Evolutionary conservation across 2,797 vertebrate species (phyloP).

Genomic region (Fistularia commersonii): DNA sequence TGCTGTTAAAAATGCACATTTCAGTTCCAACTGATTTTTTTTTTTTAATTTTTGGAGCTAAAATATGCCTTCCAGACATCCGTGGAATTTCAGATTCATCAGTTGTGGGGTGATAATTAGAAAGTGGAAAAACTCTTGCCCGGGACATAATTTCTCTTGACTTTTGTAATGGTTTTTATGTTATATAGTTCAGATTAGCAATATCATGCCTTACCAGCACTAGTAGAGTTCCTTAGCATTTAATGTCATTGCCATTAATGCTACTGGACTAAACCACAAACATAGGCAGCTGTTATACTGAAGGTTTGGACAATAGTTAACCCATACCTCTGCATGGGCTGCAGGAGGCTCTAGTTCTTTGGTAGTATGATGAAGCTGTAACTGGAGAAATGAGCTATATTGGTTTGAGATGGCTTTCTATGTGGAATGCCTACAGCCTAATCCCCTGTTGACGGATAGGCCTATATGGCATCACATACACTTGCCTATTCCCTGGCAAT

Average conservation of each 20-base stretch:
- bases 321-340: slow-evolving; percentile 40
- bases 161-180: slow-evolving; percentile 69
- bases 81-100: slow-evolving; percentile 60
- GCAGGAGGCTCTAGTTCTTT: slow-evolving; percentile 47
- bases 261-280: slow-evolving; percentile 41
- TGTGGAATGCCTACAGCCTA: slow-evolving; percentile 76
- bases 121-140: slow-evolving; percentile 55
- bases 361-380: slow-evolving; percentile 68
- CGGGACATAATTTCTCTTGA: slow-evolving; percentile 56
- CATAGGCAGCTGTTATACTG: slow-evolving; percentile 50
- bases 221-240: slow-evolving; percentile 53
- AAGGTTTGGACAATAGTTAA: slow-evolving; percentile 51
- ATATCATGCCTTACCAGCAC: slow-evolving; percentile 49
- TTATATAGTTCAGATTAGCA: slow-evolving; percentile 57
- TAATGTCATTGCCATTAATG: slow-evolving; percentile 54
- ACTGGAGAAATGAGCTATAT: slow-evolving; percentile 73
- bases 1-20: no score
- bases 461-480: slow-evolving; percentile 68
- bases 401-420: slow-evolving; percentile 76
- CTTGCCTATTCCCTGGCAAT: slow-evolving; percentile 52
- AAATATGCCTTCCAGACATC: slow-evolving; percentile 25
- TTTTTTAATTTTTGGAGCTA: no score
- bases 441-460: slow-evolving; percentile 83
- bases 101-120: slow-evolving; percentile 47
- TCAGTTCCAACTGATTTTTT: no score